Evolutionary conservation across 2,113 vertebrate genomes (phyloP).

Genomic region (Oenanthe melanoleuca): DNA sequence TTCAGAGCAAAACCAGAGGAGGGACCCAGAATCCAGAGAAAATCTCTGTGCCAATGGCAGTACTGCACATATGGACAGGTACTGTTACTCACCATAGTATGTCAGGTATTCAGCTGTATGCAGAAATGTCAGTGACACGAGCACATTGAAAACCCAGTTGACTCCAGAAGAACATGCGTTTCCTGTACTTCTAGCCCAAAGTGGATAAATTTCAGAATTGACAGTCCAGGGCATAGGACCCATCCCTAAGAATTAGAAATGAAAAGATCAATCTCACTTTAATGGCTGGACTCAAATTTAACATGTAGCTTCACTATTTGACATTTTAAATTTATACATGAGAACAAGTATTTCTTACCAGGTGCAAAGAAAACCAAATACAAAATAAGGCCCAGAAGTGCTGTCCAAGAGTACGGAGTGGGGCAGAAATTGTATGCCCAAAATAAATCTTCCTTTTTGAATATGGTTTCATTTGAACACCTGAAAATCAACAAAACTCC

Average conservation of each 20-base stretch:
- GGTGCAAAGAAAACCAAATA: conserved; percentile 95
- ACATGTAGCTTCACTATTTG: not conserved
- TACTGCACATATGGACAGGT: not conserved
- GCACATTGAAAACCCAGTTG: conserved; percentile 96
- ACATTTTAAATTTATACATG: not conserved
- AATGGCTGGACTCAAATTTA: not conserved
- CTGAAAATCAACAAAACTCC: conserved; percentile 74
- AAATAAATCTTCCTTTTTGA: conserved; percentile 80
- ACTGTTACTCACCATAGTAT: conserved; percentile 87
- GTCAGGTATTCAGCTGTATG: conserved; percentile 93
- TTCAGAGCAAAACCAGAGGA: not conserved
- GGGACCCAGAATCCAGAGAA: not conserved
- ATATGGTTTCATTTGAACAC: conserved; percentile 87
- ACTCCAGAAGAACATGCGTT: conserved; percentile 94
- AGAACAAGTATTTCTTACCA: conserved; percentile 73
- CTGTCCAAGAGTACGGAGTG: conserved; percentile 92
- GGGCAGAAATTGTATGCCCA: conserved; percentile 99
- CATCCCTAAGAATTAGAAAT: conserved; percentile 80
- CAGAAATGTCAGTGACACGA: conserved; percentile 94
- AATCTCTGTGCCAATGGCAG: not conserved
- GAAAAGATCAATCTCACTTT: not conserved
- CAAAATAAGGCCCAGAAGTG: conserved; percentile 88
- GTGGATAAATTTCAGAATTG: conserved; percentile 97
- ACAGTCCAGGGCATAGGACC: conserved; percentile 99
- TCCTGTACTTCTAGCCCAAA: conserved; percentile 98